Conservation (phyloP, 2,888 invertebrate genomes). For the Oeneis ivallda region DNA sequence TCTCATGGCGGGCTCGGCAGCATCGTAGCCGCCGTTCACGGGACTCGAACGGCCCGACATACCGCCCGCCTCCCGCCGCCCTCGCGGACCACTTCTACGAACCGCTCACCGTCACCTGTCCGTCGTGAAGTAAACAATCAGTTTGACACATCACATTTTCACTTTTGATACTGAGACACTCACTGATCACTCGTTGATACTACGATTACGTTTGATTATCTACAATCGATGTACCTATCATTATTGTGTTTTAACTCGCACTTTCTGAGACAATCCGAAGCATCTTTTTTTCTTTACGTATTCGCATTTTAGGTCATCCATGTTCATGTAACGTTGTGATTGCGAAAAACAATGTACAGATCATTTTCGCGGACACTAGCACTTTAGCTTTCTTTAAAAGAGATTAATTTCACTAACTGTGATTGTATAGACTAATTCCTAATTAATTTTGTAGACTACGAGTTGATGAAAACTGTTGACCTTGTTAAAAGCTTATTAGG, state of each 20-base stretch:
- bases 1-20: constrained; percentile 65
- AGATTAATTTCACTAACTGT: constrained; percentile 59
- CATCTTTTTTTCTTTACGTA: constrained; percentile 80
- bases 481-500: constrained; percentile 82
- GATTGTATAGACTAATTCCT: constrained; percentile 65
- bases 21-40: constrained; percentile 75
- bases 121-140: constrained; percentile 79
- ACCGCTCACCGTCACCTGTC: constrained; percentile 75
- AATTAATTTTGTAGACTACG: constrained; percentile 75
- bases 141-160: constrained; percentile 83
- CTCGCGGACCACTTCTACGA: constrained; percentile 76
- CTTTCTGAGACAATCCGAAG: constrained; percentile 72
- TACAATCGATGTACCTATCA: constrained; percentile 64
- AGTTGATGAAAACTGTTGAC: constrained; percentile 82
- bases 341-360: constrained; percentile 80
- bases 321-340: constrained; percentile 83
- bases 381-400: constrained; percentile 63
- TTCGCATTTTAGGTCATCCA: constrained; percentile 83
- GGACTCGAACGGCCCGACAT: constrained; percentile 79
- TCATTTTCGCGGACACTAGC: constrained; percentile 78
- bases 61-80: constrained; percentile 77
- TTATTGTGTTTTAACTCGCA: constrained; percentile 71
- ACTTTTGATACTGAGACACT: constrained; percentile 74
- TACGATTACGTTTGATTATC: constrained; percentile 66
- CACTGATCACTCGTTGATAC: constrained; percentile 64